phyloP scores from a whole-genome alignment of 1,140 invertebrate species.

The Drosophila pectinifera region DNA sequence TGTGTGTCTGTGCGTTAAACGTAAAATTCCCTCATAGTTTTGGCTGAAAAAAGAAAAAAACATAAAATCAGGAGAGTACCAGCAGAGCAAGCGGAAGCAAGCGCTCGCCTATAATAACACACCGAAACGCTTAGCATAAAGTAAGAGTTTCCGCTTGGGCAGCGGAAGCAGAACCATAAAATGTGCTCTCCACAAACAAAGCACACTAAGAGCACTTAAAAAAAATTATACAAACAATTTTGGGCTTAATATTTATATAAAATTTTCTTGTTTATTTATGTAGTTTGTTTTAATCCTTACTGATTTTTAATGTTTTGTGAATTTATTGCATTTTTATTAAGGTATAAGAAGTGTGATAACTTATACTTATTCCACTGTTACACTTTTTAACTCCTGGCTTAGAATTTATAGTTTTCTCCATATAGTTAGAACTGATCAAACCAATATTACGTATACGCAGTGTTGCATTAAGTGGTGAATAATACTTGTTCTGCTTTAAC shows the following conservation, averaged over 20 bases:
- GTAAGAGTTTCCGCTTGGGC: slow-evolving; percentile 75
- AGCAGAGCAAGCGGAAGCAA: slow-evolving; percentile 30
- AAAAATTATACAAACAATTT: not conserved
- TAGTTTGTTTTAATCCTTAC: no score
- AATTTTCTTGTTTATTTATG: no score
- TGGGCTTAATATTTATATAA: no score
- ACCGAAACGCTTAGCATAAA: slow-evolving; percentile 67
- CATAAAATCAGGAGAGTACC: slow-evolving; percentile 46
- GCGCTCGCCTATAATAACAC: slow-evolving; percentile 51
- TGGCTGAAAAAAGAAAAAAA: slow-evolving; percentile 41
- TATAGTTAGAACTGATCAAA: not conserved
- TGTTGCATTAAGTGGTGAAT: no score
- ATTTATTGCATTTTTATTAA: no score
- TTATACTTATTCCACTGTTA: no score
- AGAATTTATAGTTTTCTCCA: not conserved
- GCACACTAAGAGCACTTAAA: slow-evolving; percentile 4
- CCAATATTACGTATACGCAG: not conserved
- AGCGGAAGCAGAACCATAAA: slow-evolving; percentile 76
- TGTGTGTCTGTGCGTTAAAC: slow-evolving; percentile 19
- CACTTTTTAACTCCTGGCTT: no score
- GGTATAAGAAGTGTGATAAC: no score
- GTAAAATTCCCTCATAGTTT: slow-evolving; percentile 36
- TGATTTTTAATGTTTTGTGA: no score
- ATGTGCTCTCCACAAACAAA: slow-evolving; percentile 59
- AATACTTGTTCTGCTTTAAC: no score